Evolutionary conservation across 2,113 vertebrate genomes (phyloP).

Genomic region (Anoura caudifer): DNA sequence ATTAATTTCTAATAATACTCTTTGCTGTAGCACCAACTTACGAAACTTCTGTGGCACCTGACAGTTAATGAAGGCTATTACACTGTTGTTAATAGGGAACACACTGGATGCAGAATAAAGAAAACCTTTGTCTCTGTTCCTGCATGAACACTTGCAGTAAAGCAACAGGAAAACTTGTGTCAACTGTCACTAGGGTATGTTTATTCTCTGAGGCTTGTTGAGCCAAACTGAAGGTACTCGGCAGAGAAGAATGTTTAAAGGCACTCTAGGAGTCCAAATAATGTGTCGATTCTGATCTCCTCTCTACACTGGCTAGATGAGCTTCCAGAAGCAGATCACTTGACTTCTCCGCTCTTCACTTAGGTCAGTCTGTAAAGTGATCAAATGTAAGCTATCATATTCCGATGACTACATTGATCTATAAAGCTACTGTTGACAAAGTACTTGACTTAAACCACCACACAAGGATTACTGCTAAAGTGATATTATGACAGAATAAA

Average conservation of each 20-base stretch:
- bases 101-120: not conserved
- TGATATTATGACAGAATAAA: not conserved
- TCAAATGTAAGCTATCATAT: not conserved
- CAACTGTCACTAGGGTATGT: not conserved
- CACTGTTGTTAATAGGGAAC: not conserved
- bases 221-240: not conserved
- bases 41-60: not conserved
- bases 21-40: not conserved
- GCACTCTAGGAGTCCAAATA: not conserved
- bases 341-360: not conserved
- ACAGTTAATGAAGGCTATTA: not conserved
- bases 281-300: not conserved
- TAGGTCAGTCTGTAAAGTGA: not conserved
- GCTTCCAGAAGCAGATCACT: not conserved
- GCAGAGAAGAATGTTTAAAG: not conserved
- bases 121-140: not conserved
- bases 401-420: constrained; percentile 12
- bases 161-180: not conserved
- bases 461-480: not conserved
- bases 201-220: not conserved
- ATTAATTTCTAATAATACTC: not conserved
- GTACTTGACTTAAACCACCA: not conserved
- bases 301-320: not conserved
- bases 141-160: not conserved
- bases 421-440: constrained; percentile 25